A percentile compares a stretch with the other conserved stretches of the same genome.
Evolutionary conservation across 2,113 vertebrate species (phyloP).

Genomic region (Pelvicachromis taeniatus): DNA sequence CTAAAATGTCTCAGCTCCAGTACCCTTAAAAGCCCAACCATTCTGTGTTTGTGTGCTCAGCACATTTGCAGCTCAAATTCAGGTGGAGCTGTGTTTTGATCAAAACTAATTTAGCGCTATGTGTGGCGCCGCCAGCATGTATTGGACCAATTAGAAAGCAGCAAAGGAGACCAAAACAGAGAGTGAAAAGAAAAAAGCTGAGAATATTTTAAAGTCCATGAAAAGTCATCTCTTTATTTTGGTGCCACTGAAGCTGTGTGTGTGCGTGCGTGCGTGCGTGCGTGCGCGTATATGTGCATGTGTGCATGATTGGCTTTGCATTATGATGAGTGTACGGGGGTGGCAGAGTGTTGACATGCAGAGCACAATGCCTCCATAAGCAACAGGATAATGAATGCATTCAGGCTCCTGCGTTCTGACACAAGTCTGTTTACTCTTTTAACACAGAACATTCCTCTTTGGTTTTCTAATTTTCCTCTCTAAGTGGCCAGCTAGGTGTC

Average conservation of each 20-base stretch:
- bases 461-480: constrained; percentile 40
- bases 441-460: constrained; percentile 23
- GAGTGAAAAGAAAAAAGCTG: constrained; percentile 21
- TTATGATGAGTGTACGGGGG: constrained; percentile 56
- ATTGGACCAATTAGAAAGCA: constrained; percentile 39
- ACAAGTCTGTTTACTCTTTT: constrained; percentile 48
- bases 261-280: not conserved
- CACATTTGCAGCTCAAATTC: constrained; percentile 35
- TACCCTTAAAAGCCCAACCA: not conserved
- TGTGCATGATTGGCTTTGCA: constrained; percentile 49
- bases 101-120: constrained; percentile 45
- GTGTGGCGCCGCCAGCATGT: constrained; percentile 3
- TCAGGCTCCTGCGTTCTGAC: constrained; percentile 53
- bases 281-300: not conserved
- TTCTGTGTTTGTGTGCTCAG: constrained; percentile 35
- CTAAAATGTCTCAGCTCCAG: not conserved
- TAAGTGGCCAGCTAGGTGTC: constrained; percentile 33
- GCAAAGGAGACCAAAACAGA: not conserved
- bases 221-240: constrained; percentile 42
- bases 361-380: constrained; percentile 55
- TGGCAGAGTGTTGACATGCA: constrained; percentile 61
- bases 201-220: constrained; percentile 40
- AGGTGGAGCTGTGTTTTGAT: constrained; percentile 48
- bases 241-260: constrained; percentile 23
- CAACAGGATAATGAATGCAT: constrained; percentile 63